Percentiles rank a stretch among this genome's conserved stretches.
Conservation (phyloP, 2,888 invertebrate species). For the Leuctra nigra region DNA sequence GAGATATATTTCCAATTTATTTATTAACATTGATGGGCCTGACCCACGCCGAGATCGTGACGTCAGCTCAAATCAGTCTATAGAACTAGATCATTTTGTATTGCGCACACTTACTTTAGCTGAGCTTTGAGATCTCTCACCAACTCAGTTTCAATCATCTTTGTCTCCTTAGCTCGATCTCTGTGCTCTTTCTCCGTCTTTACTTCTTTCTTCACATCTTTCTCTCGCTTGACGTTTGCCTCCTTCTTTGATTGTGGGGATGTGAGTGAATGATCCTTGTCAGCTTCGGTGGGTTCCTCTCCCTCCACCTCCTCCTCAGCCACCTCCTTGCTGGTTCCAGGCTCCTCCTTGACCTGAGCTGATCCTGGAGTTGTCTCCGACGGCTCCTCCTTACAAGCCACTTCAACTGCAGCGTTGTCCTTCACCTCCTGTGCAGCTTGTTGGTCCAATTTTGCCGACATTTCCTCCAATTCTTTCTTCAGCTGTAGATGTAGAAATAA, state of each 20-base stretch:
- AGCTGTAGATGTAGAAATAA: constrained; percentile 40
- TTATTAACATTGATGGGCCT: too few relatives aligned
- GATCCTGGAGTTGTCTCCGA: constrained; percentile 38
- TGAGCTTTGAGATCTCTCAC: constrained; percentile 85
- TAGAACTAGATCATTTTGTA: too few relatives aligned
- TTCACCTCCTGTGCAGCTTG: constrained; percentile 49
- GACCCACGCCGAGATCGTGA: too few relatives aligned
- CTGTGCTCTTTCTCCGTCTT: constrained; percentile 41
- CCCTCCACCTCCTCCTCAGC: constrained; percentile 35
- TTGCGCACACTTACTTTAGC: constrained; percentile 84
- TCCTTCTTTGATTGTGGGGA: constrained; percentile 34
- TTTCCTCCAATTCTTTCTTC: constrained; percentile 60
- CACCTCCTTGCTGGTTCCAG: constrained; percentile 38
- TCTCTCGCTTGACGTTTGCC: constrained; percentile 49
- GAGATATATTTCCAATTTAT: too few relatives aligned
- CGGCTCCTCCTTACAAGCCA: constrained; percentile 44
- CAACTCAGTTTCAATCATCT: constrained; percentile 62
- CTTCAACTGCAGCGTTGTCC: constrained; percentile 44
- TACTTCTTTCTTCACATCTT: constrained; percentile 48
- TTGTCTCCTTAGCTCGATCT: constrained; percentile 56
- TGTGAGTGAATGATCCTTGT: constrained; percentile 50
- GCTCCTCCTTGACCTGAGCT: constrained; percentile 50
- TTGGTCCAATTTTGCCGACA: constrained; percentile 47
- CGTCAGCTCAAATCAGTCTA: too few relatives aligned
- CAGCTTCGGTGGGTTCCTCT: constrained; percentile 39